Conservation (phyloP, 2,113 vertebrate species). For the Gavia stellata region DNA sequence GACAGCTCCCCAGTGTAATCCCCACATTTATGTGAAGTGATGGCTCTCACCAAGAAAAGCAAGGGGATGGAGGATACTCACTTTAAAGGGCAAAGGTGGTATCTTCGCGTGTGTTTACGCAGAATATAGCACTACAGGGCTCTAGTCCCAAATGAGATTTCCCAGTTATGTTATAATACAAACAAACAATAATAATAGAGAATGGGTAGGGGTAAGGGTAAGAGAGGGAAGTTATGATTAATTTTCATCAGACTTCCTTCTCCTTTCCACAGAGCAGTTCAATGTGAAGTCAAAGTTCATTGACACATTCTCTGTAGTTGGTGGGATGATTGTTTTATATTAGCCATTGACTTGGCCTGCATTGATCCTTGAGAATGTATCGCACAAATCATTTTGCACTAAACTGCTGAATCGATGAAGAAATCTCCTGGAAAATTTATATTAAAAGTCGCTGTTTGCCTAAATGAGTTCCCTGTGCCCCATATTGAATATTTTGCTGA, state of each 20-base stretch:
- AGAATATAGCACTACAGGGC: not conserved
- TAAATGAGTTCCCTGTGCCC: constrained; percentile 88
- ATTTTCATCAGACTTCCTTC: constrained; percentile 5
- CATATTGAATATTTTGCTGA: constrained; percentile 98
- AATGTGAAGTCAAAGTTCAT: constrained; percentile 79
- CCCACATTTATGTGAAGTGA: not conserved
- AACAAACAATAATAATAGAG: not conserved
- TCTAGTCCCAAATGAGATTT: not conserved
- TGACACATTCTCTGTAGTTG: constrained; percentile 74
- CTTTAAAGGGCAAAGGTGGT: not conserved
- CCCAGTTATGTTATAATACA: not conserved
- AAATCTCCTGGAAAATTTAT: constrained; percentile 99
- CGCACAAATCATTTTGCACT: constrained; percentile 99
- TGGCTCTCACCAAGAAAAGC: not conserved
- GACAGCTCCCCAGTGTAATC: fast-evolving
- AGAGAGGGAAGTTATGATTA: constrained; percentile 30
- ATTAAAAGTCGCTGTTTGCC: constrained; percentile 90
- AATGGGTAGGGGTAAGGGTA: not conserved
- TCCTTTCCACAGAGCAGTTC: constrained; percentile 62
- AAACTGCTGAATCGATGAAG: constrained; percentile 95
- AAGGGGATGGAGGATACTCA: not conserved
- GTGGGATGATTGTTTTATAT: constrained; percentile 83
- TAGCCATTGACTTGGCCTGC: constrained; percentile 84
- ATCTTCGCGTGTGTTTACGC: fast-evolving
- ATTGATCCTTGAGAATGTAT: constrained; percentile 97